Evolutionary conservation across 2,113 vertebrate genomes (phyloP).

Genomic region (Hypocryptadius cinnamomeus): DNA sequence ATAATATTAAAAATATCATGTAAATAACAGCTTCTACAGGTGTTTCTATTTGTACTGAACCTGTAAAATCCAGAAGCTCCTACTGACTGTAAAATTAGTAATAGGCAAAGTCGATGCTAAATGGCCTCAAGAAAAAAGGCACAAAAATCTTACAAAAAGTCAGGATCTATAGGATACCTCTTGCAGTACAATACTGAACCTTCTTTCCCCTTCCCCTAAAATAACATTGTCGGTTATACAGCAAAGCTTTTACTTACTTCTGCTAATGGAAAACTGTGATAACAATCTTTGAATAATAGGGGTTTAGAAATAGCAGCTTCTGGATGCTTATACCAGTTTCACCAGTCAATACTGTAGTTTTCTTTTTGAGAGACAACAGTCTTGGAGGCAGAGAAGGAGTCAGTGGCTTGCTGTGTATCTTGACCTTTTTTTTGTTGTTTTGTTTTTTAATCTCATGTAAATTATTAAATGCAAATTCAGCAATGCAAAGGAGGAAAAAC

Average conservation of each 20-base stretch:
- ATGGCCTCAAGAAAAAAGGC: conserved; percentile 42
- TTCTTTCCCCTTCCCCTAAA: conserved; percentile 46
- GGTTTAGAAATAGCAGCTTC: conserved; percentile 64
- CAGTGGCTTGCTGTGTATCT: neutral
- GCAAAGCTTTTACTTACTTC: conserved; percentile 66
- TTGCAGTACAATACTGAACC: conserved; percentile 37
- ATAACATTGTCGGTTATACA: conserved; percentile 64
- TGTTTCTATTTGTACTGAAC: conserved; percentile 29
- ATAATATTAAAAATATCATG: neutral
- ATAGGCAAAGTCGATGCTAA: conserved; percentile 43
- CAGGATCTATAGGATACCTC: conserved; percentile 42
- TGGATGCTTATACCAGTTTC: conserved; percentile 31
- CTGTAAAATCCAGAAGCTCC: conserved; percentile 39
- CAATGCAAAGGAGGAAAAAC: conserved; percentile 32
- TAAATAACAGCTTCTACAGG: conserved; percentile 25
- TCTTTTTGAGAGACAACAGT: conserved; percentile 39
- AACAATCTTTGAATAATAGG: conserved; percentile 69
- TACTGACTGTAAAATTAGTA: conserved; percentile 56
- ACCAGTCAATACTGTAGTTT: conserved; percentile 52
- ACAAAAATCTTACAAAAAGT: conserved; percentile 14
- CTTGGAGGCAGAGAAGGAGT: neutral
- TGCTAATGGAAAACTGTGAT: conserved; percentile 73
- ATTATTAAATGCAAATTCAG: conserved; percentile 69
- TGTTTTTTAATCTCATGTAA: conserved; percentile 26
- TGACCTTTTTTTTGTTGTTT: neutral